Evolutionary conservation across 2,797 vertebrate genomes (phyloP).

Genomic region (Meriones psammophilus): DNA sequence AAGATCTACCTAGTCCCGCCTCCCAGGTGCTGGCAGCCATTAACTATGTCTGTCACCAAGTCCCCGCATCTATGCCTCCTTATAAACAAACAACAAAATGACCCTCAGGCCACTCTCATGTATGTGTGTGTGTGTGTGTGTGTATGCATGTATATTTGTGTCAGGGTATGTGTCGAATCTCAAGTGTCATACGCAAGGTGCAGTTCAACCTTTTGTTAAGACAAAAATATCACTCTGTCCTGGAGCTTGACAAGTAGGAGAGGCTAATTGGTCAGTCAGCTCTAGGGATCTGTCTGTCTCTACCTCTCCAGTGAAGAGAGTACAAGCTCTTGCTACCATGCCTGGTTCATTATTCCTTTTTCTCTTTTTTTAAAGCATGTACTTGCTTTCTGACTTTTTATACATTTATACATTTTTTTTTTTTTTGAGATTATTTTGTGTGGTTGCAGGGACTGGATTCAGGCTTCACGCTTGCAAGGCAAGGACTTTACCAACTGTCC

Average conservation of each 20-base stretch:
- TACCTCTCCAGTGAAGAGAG: not conserved
- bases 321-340: not conserved
- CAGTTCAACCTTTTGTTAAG: not conserved
- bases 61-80: not conserved
- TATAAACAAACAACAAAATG: not conserved
- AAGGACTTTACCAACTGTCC: not conserved
- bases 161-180: not conserved
- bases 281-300: not conserved
- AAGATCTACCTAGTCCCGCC: too few relatives aligned
- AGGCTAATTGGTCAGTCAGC: not conserved
- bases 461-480: not conserved
- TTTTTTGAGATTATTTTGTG: too few relatives aligned
- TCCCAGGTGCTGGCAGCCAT: too few relatives aligned
- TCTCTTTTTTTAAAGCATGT: too few relatives aligned
- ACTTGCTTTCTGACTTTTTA: too few relatives aligned
- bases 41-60: too few relatives aligned
- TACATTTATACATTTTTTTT: too few relatives aligned
- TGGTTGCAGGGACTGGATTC: not conserved
- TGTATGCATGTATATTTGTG: not conserved
- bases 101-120: not conserved
- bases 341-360: too few relatives aligned
- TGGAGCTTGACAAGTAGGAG: not conserved
- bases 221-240: not conserved
- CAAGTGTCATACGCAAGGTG: not conserved
- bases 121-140: not conserved